Evolutionary conservation across 2,113 vertebrate genomes (phyloP).

Genomic region (Columba livia): DNA sequence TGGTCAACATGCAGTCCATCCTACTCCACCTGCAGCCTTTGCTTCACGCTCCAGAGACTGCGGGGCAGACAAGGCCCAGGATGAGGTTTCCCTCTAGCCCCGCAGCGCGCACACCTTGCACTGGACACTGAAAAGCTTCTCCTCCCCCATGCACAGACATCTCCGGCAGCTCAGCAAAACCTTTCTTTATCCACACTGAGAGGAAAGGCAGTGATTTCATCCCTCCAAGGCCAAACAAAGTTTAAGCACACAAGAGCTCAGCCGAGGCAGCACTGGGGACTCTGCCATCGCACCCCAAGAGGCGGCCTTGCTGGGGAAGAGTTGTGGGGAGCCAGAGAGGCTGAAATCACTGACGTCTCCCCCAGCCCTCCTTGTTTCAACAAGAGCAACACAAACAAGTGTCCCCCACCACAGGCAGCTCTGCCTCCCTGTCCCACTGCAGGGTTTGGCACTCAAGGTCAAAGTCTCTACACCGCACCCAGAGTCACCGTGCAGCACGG

Average conservation of each 20-base stretch:
- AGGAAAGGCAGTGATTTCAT: neutral
- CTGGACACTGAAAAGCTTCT: accelerated
- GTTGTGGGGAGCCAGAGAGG: neutral
- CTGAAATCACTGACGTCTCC: neutral
- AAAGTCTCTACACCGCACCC: neutral
- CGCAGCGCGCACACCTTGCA: neutral
- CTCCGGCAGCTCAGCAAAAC: neutral
- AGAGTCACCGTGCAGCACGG: neutral
- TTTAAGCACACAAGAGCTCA: neutral
- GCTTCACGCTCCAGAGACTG: neutral
- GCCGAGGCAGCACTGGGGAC: neutral
- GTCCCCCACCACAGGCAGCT: neutral
- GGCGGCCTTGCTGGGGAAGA: neutral
- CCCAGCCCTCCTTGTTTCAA: neutral
- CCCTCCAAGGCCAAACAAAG: neutral
- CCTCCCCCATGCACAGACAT: accelerated
- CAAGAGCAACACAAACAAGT: neutral
- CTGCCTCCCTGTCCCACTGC: neutral
- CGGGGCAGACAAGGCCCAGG: accelerated
- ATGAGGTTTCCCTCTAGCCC: neutral
- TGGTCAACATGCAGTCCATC: neutral
- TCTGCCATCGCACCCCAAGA: accelerated
- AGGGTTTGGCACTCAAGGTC: neutral
- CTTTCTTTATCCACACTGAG: neutral
- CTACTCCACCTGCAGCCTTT: neutral